These are phyloP conservation scores for Monopis laevigella DNA, from an alignment of 2,888 invertebrate genomes.

Conservation along the genomic window DNA sequence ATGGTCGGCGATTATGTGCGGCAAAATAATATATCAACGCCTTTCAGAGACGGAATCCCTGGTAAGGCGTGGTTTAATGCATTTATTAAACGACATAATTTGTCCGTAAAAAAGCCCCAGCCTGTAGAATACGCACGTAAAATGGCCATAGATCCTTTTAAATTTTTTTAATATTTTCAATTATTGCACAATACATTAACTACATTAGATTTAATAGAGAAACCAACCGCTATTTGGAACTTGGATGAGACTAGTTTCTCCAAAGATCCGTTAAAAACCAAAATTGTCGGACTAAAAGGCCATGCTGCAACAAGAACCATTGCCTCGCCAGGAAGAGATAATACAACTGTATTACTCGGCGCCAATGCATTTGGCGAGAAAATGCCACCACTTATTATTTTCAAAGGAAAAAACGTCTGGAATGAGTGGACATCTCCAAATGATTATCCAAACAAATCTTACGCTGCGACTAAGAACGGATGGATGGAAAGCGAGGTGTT, in stretches of 20 bases:
- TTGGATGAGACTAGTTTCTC: constrained; percentile 17
- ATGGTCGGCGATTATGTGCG: constrained; percentile 11
- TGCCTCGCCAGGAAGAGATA: constrained; percentile 22
- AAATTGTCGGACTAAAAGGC: constrained; percentile 21
- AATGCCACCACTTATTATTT: constrained; percentile 23
- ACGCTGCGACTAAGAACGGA: constrained; percentile 19
- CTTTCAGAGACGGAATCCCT: constrained; percentile 12
- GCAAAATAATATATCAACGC: constrained; percentile 8
- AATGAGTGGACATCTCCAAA: constrained; percentile 24
- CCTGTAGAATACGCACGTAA: constrained; percentile 18
- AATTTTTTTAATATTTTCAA: constrained; percentile 18
- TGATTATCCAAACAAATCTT: constrained; percentile 21
- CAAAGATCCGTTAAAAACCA: constrained; percentile 22
- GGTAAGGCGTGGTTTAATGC: constrained; percentile 17
- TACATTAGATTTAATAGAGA: constrained; percentile 15
- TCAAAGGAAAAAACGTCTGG: constrained; percentile 25
- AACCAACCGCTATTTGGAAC: constrained; percentile 16
- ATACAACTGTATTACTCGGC: constrained; percentile 22
- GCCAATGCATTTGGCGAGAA: constrained; percentile 23
- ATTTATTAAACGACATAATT: constrained; percentile 16
- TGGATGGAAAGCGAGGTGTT: constrained; percentile 12
- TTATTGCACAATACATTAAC: constrained; percentile 15
- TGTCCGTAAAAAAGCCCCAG: constrained; percentile 20
- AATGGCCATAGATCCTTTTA: constrained; percentile 18
- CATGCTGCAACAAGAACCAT: constrained; percentile 21